These are phyloP conservation scores for Phallusia fumigata DNA, from an alignment of 23 tunicate genomes.

Conservation along the genomic window DNA sequence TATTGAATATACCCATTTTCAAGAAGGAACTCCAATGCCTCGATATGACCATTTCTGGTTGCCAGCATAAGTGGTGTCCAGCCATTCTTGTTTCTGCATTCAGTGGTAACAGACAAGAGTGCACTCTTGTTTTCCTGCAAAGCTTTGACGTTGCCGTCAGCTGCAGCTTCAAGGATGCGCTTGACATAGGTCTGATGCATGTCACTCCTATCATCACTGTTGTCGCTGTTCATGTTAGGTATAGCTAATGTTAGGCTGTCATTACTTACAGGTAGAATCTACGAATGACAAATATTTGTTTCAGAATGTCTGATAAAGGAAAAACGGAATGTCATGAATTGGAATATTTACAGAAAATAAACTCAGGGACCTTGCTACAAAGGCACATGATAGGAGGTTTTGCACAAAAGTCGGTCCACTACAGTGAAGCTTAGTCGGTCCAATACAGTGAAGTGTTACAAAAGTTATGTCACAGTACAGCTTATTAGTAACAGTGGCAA, in stretches of 20 bases:
- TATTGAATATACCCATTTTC: conserved; percentile 45
- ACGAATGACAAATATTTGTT: too few relatives aligned
- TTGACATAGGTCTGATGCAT: conserved; percentile 29
- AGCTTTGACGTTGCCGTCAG: conserved; percentile 26
- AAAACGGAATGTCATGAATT: too few relatives aligned
- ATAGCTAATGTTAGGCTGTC: background rate
- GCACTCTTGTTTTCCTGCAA: background rate
- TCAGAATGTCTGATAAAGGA: too few relatives aligned
- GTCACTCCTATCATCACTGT: conserved; percentile 40
- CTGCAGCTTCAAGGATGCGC: conserved; percentile 41
- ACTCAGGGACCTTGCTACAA: too few relatives aligned
- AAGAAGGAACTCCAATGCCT: conserved; percentile 44
- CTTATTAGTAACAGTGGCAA: too few relatives aligned
- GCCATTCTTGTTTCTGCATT: conserved; percentile 53
- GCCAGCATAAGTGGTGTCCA: conserved; percentile 96
- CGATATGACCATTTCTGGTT: conserved; percentile 81
- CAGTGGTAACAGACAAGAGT: conserved; percentile 41
- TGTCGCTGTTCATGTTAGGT: conserved; percentile 25
- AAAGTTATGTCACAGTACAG: too few relatives aligned
- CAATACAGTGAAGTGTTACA: too few relatives aligned
- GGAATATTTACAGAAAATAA: too few relatives aligned
- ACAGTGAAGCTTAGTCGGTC: too few relatives aligned
- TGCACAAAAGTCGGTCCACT: too few relatives aligned
- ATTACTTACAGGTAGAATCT: too few relatives aligned
- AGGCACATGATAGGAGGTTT: too few relatives aligned